Conservation (phyloP, 2,113 vertebrate species). For the Holacanthus passer region DNA sequence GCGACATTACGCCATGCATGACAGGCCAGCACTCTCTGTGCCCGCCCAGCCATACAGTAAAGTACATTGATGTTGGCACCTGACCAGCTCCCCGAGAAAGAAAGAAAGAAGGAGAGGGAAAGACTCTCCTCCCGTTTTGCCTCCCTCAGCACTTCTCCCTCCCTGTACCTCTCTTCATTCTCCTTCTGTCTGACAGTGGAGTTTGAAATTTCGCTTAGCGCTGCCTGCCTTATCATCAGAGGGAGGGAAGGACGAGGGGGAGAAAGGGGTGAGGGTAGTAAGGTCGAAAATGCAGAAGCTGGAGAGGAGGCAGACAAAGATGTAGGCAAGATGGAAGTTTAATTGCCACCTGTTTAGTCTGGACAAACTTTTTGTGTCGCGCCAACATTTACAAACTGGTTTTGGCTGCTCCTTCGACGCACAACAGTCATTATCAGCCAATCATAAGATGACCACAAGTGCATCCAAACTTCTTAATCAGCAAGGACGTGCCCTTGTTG, state of each 20-base stretch:
- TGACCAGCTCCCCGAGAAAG: slow-evolving; percentile 49
- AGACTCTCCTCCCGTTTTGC: slow-evolving; percentile 51
- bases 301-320: neutral
- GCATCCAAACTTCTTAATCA: too few species aligned
- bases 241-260: neutral
- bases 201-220: slow-evolving; percentile 57
- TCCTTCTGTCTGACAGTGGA: slow-evolving; percentile 49
- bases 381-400: neutral
- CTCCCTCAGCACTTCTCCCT: slow-evolving; percentile 69
- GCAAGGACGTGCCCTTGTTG: too few species aligned
- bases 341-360: neutral
- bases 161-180: slow-evolving; percentile 23
- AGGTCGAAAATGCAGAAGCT: neutral
- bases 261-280: neutral
- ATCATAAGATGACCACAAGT: too few species aligned
- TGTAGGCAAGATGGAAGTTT: neutral
- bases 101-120: slow-evolving; percentile 18
- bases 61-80: slow-evolving; percentile 74
- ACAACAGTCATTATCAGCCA: neutral
- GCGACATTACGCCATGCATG: slow-evolving; percentile 65
- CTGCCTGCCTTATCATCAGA: slow-evolving; percentile 44
- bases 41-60: slow-evolving; percentile 54
- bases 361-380: neutral
- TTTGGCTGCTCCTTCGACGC: neutral
- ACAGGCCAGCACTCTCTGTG: slow-evolving; percentile 55